Evolutionary conservation across 2,113 vertebrate species (phyloP).

Genomic region (Platichthys flesus): DNA sequence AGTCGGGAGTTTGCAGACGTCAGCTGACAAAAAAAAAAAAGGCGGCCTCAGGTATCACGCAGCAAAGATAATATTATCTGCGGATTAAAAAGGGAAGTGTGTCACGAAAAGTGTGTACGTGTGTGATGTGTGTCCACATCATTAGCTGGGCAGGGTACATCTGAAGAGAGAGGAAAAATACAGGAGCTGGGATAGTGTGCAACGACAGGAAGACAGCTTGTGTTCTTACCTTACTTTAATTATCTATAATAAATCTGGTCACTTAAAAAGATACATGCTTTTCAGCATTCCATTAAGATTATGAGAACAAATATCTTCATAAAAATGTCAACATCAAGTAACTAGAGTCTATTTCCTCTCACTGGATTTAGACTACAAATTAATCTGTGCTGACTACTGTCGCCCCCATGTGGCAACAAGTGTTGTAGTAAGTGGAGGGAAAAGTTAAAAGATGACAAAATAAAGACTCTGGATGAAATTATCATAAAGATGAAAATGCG

Average conservation of each 20-base stretch:
- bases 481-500: background rate
- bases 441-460: too few species aligned
- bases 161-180: background rate
- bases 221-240: background rate
- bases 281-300: background rate
- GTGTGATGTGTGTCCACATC: background rate
- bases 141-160: constrained; percentile 1
- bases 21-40: background rate
- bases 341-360: background rate
- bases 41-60: background rate
- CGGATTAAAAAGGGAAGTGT: constrained; percentile 1
- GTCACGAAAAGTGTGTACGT: background rate
- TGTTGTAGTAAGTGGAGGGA: background rate
- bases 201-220: too few species aligned
- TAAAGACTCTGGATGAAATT: background rate
- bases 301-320: too few species aligned
- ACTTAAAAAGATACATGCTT: background rate
- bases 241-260: background rate
- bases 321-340: background rate
- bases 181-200: too few species aligned
- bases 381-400: constrained; percentile 22
- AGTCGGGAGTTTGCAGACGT: background rate
- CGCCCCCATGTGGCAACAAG: constrained; percentile 47
- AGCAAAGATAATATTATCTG: constrained; percentile 1
- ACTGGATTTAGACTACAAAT: background rate